A percentile compares a stretch with the other conserved stretches of the same genome.
phyloP scores from a whole-genome alignment of 1,140 invertebrate genomes.

The Heliconius melpomene region DNA sequence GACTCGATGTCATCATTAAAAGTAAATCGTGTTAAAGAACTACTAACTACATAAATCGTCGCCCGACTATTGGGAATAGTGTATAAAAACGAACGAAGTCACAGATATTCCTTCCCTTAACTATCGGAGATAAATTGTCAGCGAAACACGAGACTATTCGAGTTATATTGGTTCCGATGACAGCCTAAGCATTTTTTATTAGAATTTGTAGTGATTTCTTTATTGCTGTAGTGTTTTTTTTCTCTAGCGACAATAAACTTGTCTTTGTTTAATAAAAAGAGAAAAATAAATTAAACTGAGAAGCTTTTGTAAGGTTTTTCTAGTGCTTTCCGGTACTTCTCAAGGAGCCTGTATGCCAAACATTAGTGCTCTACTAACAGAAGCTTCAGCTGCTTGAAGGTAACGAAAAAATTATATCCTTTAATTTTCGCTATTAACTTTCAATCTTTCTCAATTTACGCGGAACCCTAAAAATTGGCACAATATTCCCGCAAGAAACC shows the following conservation, averaged over 20 bases:
- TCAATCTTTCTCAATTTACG: not conserved
- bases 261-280: too few relatives aligned
- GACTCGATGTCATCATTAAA: not conserved
- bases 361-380: too few relatives aligned
- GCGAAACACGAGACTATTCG: slow-evolving; percentile 28
- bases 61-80: slow-evolving; percentile 47
- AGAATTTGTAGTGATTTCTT: not conserved
- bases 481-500: slow-evolving; percentile 63
- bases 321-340: too few relatives aligned
- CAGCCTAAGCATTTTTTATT: slow-evolving; percentile 3
- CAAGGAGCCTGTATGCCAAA: too few relatives aligned
- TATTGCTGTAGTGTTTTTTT: too few relatives aligned
- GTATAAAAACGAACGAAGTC: slow-evolving; percentile 48
- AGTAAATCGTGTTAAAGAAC: slow-evolving; percentile 20
- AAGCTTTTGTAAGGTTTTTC: too few relatives aligned
- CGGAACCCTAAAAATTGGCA: slow-evolving; percentile 49
- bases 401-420: too few relatives aligned
- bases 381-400: too few relatives aligned
- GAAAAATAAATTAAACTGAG: too few relatives aligned
- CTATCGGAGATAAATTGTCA: slow-evolving; percentile 51
- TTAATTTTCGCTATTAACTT: not conserved
- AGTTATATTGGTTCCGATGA: slow-evolving; percentile 29
- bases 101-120: slow-evolving; percentile 48
- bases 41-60: slow-evolving; percentile 41
- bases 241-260: too few relatives aligned